These are phyloP conservation scores for Trachymyrmex cornetzi DNA, from an alignment of 1,140 invertebrate species.

Conservation along the genomic window DNA sequence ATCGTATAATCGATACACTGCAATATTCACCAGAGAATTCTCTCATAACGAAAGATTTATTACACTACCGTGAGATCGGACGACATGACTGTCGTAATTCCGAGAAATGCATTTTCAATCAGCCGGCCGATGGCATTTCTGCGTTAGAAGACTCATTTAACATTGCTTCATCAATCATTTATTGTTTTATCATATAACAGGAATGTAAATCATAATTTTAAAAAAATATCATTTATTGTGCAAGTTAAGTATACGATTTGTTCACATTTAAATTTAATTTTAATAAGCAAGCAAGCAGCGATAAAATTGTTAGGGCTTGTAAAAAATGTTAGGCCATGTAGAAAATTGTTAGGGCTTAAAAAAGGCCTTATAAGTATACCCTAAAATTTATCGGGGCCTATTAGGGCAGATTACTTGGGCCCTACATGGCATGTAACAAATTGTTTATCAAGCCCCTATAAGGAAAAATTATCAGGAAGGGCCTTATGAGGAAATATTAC, in stretches of 20 bases:
- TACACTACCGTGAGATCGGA: slow-evolving; percentile 23
- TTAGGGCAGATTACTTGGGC: no score
- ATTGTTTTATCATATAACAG: neutral
- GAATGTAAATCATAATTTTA: neutral
- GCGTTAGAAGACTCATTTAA: slow-evolving; percentile 13
- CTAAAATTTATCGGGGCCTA: no score
- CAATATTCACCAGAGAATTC: slow-evolving; percentile 44
- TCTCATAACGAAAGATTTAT: slow-evolving; percentile 45
- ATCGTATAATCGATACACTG: slow-evolving; percentile 19
- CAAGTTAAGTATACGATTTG: neutral
- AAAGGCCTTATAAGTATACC: no score
- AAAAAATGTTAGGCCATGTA: no score
- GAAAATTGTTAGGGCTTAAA: no score
- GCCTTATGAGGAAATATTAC: no score
- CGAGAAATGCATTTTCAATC: slow-evolving; percentile 48
- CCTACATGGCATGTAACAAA: no score
- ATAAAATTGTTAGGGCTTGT: no score
- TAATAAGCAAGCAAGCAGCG: neutral
- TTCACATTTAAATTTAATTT: neutral
- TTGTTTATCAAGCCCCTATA: no score
- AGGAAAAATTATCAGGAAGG: no score
- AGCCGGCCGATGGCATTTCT: slow-evolving; percentile 18
- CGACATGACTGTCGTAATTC: slow-evolving; percentile 26
- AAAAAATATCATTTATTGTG: neutral
- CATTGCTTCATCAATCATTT: slow-evolving; percentile 24